These are phyloP conservation scores for Hippocampus zosterae DNA, from an alignment of 2,113 vertebrate genomes.

Conservation along the genomic window DNA sequence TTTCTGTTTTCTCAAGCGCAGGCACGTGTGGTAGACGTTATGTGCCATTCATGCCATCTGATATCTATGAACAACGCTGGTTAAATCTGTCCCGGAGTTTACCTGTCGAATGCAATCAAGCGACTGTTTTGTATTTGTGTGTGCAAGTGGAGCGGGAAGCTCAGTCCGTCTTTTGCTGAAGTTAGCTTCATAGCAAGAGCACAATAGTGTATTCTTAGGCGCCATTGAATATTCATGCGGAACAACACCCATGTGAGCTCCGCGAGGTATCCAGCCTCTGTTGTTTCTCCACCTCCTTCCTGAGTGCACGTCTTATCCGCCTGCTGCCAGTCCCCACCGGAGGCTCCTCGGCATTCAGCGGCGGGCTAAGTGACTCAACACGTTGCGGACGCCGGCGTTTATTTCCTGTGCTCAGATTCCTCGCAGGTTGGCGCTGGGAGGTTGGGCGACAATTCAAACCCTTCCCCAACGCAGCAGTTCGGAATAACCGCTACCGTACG, in stretches of 20 bases:
- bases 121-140: not conserved
- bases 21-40: too few species aligned
- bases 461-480: not conserved
- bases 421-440: not conserved
- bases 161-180: constrained; percentile 1
- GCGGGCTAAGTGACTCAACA: not conserved
- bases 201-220: constrained; percentile 31
- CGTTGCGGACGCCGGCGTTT: not conserved
- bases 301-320: constrained; percentile 12
- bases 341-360: not conserved
- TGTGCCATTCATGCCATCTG: not conserved
- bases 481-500: not conserved
- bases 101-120: not conserved
- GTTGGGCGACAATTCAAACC: not conserved
- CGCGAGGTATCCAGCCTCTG: constrained; percentile 8
- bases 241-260: constrained; percentile 33
- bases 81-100: too few species aligned
- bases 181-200: constrained; percentile 20
- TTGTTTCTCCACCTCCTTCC: constrained; percentile 17
- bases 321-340: not conserved
- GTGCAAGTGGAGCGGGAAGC: not conserved
- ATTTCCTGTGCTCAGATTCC: not conserved
- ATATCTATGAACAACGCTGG: not conserved
- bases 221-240: constrained; percentile 42
- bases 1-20: too few species aligned